These are phyloP conservation scores for Takifugu bimaculatus DNA, from an alignment of 2,113 vertebrate species.

Conservation along the genomic window DNA sequence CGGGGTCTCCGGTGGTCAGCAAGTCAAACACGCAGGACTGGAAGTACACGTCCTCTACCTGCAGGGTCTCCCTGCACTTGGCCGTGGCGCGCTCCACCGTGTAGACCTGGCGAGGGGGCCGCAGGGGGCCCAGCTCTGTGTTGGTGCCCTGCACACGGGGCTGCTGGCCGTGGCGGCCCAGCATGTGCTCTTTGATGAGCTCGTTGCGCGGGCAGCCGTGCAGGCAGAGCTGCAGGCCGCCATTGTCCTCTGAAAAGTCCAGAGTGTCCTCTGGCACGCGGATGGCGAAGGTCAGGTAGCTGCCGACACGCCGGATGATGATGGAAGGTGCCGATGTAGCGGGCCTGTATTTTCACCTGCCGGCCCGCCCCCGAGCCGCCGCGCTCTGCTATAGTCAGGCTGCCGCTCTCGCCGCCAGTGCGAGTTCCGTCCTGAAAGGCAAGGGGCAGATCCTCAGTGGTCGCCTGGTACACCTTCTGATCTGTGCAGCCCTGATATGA, in stretches of 20 bases:
- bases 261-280: slow-evolving; percentile 78
- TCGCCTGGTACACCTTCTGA: slow-evolving; percentile 83
- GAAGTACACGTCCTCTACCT: slow-evolving; percentile 83
- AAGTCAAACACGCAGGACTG: slow-evolving; percentile 85
- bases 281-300: slow-evolving; percentile 82
- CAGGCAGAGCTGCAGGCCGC: slow-evolving; percentile 79
- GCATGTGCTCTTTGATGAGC: slow-evolving; percentile 80
- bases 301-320: slow-evolving; percentile 78
- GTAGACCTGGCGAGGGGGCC: slow-evolving; percentile 66
- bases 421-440: slow-evolving; percentile 80
- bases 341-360: slow-evolving; percentile 79
- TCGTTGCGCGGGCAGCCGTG: slow-evolving; percentile 80
- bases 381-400: slow-evolving; percentile 72
- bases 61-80: slow-evolving; percentile 77
- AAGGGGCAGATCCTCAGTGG: slow-evolving; percentile 75
- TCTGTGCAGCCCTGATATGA: slow-evolving; percentile 78
- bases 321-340: slow-evolving; percentile 79
- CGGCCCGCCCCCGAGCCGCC: slow-evolving; percentile 58
- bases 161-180: slow-evolving; percentile 63
- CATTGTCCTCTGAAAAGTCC: slow-evolving; percentile 69
- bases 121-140: slow-evolving; percentile 50
- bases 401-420: slow-evolving; percentile 71
- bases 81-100: slow-evolving; percentile 77
- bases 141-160: slow-evolving; percentile 56
- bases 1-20: slow-evolving; percentile 79